Evolutionary conservation across 2,888 invertebrate genomes (phyloP).

Genomic region (Scrobipalpa atriplicella): DNA sequence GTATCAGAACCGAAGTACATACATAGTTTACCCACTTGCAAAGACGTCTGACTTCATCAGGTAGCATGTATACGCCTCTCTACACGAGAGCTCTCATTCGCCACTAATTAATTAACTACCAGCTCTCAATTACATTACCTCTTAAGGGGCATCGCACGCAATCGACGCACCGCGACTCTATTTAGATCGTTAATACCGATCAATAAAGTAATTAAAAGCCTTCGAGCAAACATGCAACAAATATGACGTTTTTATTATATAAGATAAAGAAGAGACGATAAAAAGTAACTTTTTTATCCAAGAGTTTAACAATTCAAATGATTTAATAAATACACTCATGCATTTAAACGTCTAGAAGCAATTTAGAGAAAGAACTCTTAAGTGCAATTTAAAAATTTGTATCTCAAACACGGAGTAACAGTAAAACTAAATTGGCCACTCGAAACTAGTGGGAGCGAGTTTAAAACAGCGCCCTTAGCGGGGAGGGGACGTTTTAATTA

Average conservation of each 20-base stretch:
- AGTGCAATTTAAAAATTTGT: conserved; percentile 49
- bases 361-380: conserved; percentile 19
- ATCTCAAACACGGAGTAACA: conserved; percentile 64
- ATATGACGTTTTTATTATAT: not conserved
- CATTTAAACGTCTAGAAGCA: conserved; percentile 15
- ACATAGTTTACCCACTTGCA: not conserved
- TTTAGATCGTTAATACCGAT: conserved; percentile 78
- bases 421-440: conserved; percentile 79
- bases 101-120: conserved; percentile 82
- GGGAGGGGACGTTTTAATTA: conserved; percentile 76
- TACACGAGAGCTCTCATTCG: conserved; percentile 72
- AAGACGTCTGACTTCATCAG: not conserved
- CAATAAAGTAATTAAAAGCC: conserved; percentile 70
- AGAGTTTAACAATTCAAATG: not conserved
- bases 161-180: conserved; percentile 71
- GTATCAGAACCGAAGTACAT: not conserved
- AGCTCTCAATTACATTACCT: conserved; percentile 81
- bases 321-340: conserved; percentile 13
- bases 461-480: conserved; percentile 76
- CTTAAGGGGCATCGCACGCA: conserved; percentile 75
- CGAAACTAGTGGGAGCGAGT: conserved; percentile 74
- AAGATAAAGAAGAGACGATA: not conserved
- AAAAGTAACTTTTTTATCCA: not conserved
- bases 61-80: not conserved
- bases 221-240: conserved; percentile 45